phyloP scores from a whole-genome alignment of 2,113 vertebrate genomes.

The Anser brachyrhynchus region DNA sequence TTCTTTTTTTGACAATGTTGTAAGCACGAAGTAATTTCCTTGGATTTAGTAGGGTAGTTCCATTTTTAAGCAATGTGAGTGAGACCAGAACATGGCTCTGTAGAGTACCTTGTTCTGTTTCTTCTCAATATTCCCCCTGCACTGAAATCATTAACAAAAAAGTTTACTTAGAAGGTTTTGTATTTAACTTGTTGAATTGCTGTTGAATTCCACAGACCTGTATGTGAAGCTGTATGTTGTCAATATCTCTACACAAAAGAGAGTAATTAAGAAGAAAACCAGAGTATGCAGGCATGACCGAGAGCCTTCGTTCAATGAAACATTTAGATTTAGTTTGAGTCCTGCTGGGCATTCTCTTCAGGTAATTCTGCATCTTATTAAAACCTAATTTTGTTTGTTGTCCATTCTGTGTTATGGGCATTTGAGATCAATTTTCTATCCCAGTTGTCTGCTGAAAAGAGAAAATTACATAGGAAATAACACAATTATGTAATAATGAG shows the following conservation, averaged over 20 bases:
- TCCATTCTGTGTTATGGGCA: neutral
- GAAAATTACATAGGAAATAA: neutral
- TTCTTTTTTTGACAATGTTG: neutral
- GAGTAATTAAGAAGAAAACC: constrained; percentile 99
- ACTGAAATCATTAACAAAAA: neutral
- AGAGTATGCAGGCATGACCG: constrained; percentile 96
- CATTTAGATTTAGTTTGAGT: constrained; percentile 94
- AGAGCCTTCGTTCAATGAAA: constrained; percentile 99
- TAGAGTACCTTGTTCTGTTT: neutral
- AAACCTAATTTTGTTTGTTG: neutral
- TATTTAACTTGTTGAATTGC: constrained; percentile 28
- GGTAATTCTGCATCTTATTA: constrained; percentile 76
- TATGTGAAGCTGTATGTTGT: constrained; percentile 98
- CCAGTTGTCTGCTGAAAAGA: neutral
- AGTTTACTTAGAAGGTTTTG: neutral
- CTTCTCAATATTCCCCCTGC: neutral
- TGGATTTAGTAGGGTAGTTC: neutral
- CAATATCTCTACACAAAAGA: constrained; percentile 95
- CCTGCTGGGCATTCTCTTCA: constrained; percentile 97
- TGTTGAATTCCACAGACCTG: constrained; percentile 81
- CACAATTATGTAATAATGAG: neutral
- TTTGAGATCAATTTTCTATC: neutral
- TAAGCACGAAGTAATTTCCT: neutral
- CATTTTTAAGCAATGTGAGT: neutral
- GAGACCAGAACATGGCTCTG: neutral